Base-by-base conservation (phyloP, 2,113 vertebrate genomes). In the Myotis yumanensis region DNA sequence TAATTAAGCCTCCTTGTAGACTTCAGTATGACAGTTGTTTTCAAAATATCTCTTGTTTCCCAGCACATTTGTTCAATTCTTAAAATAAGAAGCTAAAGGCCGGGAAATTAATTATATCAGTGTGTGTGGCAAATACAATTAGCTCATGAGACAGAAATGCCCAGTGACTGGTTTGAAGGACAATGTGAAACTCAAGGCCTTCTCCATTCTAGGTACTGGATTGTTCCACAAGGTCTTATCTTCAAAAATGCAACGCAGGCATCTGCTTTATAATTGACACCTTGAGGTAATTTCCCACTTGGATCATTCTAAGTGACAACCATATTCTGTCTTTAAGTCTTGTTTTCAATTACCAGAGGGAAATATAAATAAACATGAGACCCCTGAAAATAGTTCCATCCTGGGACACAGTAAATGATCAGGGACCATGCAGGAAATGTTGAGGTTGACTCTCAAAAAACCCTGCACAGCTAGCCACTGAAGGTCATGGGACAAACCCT, bases 81-180 rank as follows among this genome's bases (percentile, higher is more conserved):
- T 92, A 91, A 95, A 92, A 92, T 96, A 93, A 97, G 48, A 96
- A 69, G 43, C 40, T 64, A 46, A 92, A 90, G 68, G 30, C 84
- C 23, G 4, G 85, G 85, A 93, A 93, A 84, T 91, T 91, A 48
- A 77, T 89, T 76, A 75, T 30, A 89, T 93, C 84, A 57, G 4
- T 80, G 51, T 82, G 51, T 82, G 59, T 87, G 18, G 23, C 52
- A 95, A 80, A 77, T 51, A 87, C 51, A 57, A 52, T 85, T 37
- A 64, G 43, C 64, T 84, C 66, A 30, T 8, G 22, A 81, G 35
- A 40, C 15, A 66, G 48, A 96, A 62, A 66, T 59, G 48, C 7
- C 12, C 71, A 75, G 37, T 20, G 48, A 64, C 32, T 82, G 52
- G 5, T 66, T 59, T 85, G 8, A 89, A 90, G 76, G 62, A 82